Evolutionary conservation across 2,113 vertebrate genomes (phyloP), one percentile per base, ranked within the genome.

Genomic region (Malurus cyaneus): DNA sequence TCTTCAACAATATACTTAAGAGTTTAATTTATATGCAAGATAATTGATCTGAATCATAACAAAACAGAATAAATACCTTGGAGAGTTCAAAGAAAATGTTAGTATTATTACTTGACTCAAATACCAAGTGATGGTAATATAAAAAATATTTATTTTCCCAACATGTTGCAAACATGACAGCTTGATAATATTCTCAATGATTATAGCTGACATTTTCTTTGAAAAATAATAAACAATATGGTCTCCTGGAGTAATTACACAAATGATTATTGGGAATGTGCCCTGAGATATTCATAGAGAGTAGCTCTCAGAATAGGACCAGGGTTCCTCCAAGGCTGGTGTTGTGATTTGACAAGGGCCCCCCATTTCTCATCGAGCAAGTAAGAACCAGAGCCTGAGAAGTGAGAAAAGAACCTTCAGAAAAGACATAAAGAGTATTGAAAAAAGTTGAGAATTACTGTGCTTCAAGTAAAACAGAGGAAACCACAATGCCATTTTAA

Each of bases 41-140:
- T 84, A 85, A 89, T 65, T 91, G 39, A 89, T 82, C 34, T 76
- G 20, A 80, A 77, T 77, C 10, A 23, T 61, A 82, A 19, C 7
- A 69, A 79, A 82, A 29, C 49, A 69, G 39, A 65, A 80, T 49
- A 72, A 92, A 85, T 52, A 80, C 54, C 61, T 28, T 62, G 26
- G 71, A 84, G 62, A 79, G 57, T 91, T 89, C 78, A 82, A 92
- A 91, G 59, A 85, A 93, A 70, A 87, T 57, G 5, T 61, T 82
- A 60, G 21, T 9, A 47, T 46, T 89, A 62, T 59, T 94, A 74
- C 17, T 77, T 5, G 0, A 60, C 18, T 79, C 53, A 62, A 88
- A 73, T 57, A 77, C 6, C 34, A 56, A 82, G 50, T 18, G 13
- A 79, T 79, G 32, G 15, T 52, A 59, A 18, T 46, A 61, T 14